Percentiles rank a stretch among this genome's conserved stretches.
phyloP scores from a whole-genome alignment of 1,140 invertebrate species.

The Geopemphigus sp. region DNA sequence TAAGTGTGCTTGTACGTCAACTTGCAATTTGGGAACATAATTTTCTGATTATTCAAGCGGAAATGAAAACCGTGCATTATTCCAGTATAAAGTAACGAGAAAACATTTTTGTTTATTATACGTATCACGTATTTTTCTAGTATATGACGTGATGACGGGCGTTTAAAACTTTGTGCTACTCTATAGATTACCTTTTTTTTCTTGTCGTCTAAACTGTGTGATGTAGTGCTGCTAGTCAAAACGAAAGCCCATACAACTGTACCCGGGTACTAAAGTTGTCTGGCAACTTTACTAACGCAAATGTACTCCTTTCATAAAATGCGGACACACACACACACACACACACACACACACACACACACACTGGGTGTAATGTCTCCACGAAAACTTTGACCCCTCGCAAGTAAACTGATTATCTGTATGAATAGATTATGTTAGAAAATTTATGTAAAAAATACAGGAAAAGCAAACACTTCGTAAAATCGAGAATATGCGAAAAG shows the following conservation, averaged over 20 bases:
- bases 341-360: not conserved
- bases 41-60: constrained; percentile 9
- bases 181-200: constrained; percentile 15
- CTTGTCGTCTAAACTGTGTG: constrained; percentile 12
- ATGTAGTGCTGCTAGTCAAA: constrained; percentile 15
- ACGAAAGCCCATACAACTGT: constrained; percentile 26
- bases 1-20: no score
- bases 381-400: not conserved
- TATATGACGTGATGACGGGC: constrained; percentile 22
- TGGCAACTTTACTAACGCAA: constrained; percentile 15
- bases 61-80: not conserved
- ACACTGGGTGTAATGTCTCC: not conserved
- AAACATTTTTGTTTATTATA: constrained; percentile 25
- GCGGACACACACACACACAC: not conserved
- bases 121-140: constrained; percentile 27
- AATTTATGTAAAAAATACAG: not conserved
- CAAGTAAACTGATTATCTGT: not conserved
- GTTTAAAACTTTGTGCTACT: constrained; percentile 22
- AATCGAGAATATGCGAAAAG: not conserved
- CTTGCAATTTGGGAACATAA: not conserved
- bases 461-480: not conserved
- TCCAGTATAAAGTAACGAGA: constrained; percentile 5
- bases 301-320: constrained; percentile 24
- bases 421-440: not conserved
- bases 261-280: not conserved